phyloP scores from a whole-genome alignment of 2,113 vertebrate species.

The Mirza zaza region DNA sequence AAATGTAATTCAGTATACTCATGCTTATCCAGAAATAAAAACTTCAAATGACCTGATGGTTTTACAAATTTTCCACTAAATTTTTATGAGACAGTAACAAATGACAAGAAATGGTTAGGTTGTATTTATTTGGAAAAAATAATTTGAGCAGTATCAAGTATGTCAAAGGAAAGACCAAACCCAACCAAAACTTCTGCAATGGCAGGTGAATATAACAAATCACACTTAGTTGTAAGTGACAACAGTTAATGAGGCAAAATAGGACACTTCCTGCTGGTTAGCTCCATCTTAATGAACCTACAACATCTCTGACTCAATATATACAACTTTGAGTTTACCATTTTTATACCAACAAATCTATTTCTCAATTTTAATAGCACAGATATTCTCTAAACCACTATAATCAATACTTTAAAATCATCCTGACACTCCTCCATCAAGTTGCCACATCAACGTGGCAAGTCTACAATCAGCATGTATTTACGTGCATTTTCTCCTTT shows the following conservation, averaged over 20 bases:
- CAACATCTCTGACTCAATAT: background rate
- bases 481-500: background rate
- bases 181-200: background rate
- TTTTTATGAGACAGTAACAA: conserved; percentile 18
- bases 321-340: background rate
- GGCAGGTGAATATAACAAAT: background rate
- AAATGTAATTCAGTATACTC: background rate
- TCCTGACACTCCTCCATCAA: background rate
- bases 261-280: background rate
- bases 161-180: background rate
- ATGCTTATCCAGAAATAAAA: background rate
- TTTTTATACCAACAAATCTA: background rate
- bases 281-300: background rate
- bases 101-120: background rate
- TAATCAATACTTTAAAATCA: background rate
- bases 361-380: background rate
- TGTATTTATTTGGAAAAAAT: conserved; percentile 7
- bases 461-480: background rate
- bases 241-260: background rate
- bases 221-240: background rate
- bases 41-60: background rate
- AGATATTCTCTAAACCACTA: background rate
- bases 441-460: background rate
- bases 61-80: conserved; percentile 1
- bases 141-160: background rate